Conservation (phyloP, 2,888 invertebrate genomes). For the Torymus tubicola region DNA sequence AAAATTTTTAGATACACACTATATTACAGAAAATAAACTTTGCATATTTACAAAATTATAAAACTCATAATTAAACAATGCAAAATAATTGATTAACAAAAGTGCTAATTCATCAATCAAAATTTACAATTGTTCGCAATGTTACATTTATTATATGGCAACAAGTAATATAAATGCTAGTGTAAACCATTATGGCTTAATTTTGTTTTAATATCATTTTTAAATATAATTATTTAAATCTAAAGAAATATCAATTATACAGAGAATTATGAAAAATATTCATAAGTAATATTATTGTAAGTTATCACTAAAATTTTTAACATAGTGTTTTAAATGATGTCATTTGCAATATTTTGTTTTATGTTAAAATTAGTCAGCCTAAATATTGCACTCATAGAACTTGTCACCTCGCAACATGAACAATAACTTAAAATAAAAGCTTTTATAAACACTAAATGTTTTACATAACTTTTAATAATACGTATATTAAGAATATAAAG, state of each 20-base stretch:
- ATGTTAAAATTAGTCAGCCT: too few species aligned
- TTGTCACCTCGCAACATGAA: slow-evolving; percentile 6
- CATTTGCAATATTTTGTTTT: too few species aligned
- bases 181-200: neutral
- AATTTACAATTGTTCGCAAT: slow-evolving; percentile 15
- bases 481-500: neutral
- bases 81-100: slow-evolving; percentile 2
- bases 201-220: neutral
- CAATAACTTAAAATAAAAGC: too few species aligned
- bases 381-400: slow-evolving; percentile 13
- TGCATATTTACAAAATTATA: slow-evolving; percentile 42
- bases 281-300: too few species aligned
- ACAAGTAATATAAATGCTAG: slow-evolving; percentile 22
- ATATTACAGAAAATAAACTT: slow-evolving; percentile 47
- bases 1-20: slow-evolving; percentile 21
- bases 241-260: too few species aligned
- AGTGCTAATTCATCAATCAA: slow-evolving; percentile 25
- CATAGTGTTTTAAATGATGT: too few species aligned
- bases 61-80: slow-evolving; percentile 32
- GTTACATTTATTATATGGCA: slow-evolving; percentile 23
- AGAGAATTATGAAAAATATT: too few species aligned
- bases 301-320: too few species aligned
- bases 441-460: slow-evolving; percentile 8
- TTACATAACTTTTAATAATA: slow-evolving; percentile 19
- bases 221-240: too few species aligned